Percentiles rank a stretch among this genome's conserved stretches.
Evolutionary conservation across 2,888 invertebrate species (phyloP).

Genomic region (Bruchidius siliquastri): DNA sequence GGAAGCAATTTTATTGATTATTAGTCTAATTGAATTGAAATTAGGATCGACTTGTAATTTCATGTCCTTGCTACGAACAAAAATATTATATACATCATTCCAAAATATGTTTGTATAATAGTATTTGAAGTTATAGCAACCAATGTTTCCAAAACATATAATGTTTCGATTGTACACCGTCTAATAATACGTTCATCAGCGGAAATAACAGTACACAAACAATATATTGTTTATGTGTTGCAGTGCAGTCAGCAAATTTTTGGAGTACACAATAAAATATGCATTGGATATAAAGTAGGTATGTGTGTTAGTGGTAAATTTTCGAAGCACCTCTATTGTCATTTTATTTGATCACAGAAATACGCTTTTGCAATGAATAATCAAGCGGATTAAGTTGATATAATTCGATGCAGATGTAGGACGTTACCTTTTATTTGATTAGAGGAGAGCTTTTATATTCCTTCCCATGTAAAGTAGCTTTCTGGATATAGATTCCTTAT

Average conservation of each 20-base stretch:
- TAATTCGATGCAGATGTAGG: too few species aligned
- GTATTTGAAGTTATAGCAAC: not conserved
- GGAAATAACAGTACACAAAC: not conserved
- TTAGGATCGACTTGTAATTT: not conserved
- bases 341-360: not conserved
- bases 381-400: not conserved
- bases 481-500: too few species aligned
- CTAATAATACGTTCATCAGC: not conserved
- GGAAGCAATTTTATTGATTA: not conserved
- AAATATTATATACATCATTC: not conserved
- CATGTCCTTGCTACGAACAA: not conserved
- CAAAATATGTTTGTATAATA: not conserved
- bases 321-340: not conserved
- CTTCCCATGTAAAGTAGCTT: too few species aligned
- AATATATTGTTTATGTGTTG: not conserved
- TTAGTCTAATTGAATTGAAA: not conserved
- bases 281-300: not conserved
- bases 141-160: not conserved
- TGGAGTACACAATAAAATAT: not conserved
- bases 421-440: too few species aligned
- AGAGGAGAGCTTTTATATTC: too few species aligned
- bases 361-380: not conserved
- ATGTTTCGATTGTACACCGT: not conserved
- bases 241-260: not conserved
- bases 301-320: not conserved